Conservation (phyloP, 1,140 invertebrate species). For the Drosophila lowei region DNA sequence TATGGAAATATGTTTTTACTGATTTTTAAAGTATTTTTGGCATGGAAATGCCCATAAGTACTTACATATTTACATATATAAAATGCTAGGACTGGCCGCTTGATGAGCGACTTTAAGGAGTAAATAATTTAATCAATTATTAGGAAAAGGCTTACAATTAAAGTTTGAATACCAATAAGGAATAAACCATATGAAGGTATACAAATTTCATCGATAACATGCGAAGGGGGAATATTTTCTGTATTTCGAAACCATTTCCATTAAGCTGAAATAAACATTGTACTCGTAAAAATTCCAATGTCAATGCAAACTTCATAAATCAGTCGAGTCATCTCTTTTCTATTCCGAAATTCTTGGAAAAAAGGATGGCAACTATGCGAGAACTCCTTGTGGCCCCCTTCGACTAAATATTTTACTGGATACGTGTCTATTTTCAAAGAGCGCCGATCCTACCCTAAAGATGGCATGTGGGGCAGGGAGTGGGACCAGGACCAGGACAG, state of each 20-base stretch:
- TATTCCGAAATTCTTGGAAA: slow-evolving; percentile 35
- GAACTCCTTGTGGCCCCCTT: slow-evolving; percentile 20
- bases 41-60: too few relatives aligned
- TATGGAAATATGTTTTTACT: too few relatives aligned
- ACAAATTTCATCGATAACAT: too few relatives aligned
- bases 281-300: slow-evolving; percentile 45
- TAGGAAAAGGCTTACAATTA: too few relatives aligned
- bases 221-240: too few relatives aligned
- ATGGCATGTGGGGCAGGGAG: slow-evolving; percentile 9
- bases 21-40: too few relatives aligned
- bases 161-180: too few relatives aligned
- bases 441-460: background rate
- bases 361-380: slow-evolving; percentile 27
- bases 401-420: slow-evolving; percentile 54
- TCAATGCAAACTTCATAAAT: slow-evolving; percentile 53
- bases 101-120: too few relatives aligned
- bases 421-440: slow-evolving; percentile 64
- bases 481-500: background rate
- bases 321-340: slow-evolving; percentile 29
- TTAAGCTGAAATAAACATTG: slow-evolving; percentile 18
- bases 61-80: too few relatives aligned
- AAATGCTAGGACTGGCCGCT: too few relatives aligned
- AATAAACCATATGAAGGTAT: too few relatives aligned
- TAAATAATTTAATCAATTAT: too few relatives aligned
- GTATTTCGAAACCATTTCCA: background rate